phyloP scores from a whole-genome alignment of 2,113 vertebrate genomes.

The Zapornia atra region DNA sequence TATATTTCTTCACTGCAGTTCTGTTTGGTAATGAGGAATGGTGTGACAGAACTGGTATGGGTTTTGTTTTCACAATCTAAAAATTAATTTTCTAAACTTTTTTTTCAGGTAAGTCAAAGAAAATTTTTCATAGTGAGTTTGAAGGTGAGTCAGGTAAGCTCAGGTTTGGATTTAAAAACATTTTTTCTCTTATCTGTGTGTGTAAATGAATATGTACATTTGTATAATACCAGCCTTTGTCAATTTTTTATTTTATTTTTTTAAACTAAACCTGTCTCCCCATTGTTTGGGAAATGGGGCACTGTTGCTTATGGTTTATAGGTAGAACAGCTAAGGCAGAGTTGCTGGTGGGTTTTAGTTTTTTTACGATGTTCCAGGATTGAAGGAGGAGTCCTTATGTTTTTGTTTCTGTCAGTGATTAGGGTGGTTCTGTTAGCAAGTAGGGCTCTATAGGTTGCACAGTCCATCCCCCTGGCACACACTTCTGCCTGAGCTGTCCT shows the following conservation, averaged over 20 bases:
- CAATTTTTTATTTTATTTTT: background rate
- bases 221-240: background rate
- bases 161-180: background rate
- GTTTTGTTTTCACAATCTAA: background rate
- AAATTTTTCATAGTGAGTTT: background rate
- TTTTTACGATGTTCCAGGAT: background rate
- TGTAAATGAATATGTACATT: background rate
- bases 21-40: background rate
- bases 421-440: background rate
- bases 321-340: background rate
- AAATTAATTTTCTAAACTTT: conserved; percentile 28
- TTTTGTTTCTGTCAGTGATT: background rate
- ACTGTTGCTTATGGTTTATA: background rate
- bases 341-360: background rate
- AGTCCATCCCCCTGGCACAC: background rate
- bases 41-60: background rate
- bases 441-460: background rate
- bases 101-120: conserved; percentile 64
- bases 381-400: background rate
- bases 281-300: background rate
- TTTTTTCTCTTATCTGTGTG: background rate
- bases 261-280: background rate
- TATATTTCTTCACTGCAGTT: background rate
- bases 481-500: background rate
- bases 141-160: conserved; percentile 44